phyloP scores from a whole-genome alignment of 2,113 vertebrate genomes.

The Tamias sibiricus region DNA sequence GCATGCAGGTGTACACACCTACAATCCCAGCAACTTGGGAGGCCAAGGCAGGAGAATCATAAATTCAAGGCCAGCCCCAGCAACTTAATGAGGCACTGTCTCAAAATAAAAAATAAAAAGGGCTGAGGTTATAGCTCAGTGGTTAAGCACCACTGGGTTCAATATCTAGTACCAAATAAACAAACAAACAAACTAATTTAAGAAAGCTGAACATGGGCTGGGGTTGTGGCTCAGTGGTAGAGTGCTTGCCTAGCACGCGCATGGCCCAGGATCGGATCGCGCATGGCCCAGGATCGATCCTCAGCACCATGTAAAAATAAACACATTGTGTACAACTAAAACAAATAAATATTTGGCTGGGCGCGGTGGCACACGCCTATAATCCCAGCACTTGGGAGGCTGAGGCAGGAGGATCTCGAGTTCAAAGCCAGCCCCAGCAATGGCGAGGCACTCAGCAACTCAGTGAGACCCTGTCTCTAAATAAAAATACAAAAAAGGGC shows the following conservation, averaged over 20 bases:
- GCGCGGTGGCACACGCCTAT: too few relatives aligned
- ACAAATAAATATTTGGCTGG: too few relatives aligned
- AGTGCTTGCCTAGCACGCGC: too few relatives aligned
- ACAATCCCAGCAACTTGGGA: neutral
- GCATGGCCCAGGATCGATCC: too few relatives aligned
- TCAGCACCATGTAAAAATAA: too few relatives aligned
- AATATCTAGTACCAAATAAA: neutral
- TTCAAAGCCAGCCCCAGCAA: neutral
- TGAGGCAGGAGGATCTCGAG: neutral
- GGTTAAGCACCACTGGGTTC: neutral
- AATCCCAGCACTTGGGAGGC: neutral
- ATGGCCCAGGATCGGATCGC: too few relatives aligned
- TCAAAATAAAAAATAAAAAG: neutral
- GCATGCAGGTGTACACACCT: neutral
- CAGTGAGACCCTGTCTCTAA: neutral
- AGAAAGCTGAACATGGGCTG: neutral
- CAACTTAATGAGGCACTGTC: neutral
- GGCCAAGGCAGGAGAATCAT: neutral
- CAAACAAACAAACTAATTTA: neutral
- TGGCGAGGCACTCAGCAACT: too few relatives aligned
- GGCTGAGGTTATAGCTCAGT: neutral
- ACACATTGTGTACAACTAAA: too few relatives aligned
- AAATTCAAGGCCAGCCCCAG: neutral
- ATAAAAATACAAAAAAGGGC: neutral
- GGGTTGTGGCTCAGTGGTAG: too few relatives aligned